Evolutionary conservation across 2,888 invertebrate species (phyloP).

Genomic region (Eupithecia subfuscata): DNA sequence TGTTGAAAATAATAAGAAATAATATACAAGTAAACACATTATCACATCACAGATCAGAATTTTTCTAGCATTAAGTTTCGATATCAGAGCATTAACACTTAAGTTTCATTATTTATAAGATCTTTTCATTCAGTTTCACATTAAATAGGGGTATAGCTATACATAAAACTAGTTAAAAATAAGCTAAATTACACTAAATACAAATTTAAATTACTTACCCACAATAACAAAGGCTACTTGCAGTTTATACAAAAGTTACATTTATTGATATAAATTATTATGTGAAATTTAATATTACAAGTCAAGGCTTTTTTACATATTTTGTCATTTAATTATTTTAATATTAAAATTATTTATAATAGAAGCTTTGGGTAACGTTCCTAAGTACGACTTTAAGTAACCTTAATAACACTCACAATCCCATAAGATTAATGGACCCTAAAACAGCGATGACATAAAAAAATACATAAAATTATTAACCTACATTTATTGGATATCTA

Average conservation of each 20-base stretch:
- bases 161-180: slow-evolving; percentile 53
- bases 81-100: slow-evolving; percentile 35
- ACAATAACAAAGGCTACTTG: slow-evolving; percentile 52
- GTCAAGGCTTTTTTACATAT: slow-evolving; percentile 36
- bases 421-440: slow-evolving; percentile 37
- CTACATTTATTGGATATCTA: not conserved
- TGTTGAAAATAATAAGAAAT: slow-evolving; percentile 33
- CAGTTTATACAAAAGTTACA: slow-evolving; percentile 47
- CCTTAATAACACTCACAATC: slow-evolving; percentile 34
- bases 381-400: slow-evolving; percentile 49
- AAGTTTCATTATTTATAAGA: slow-evolving; percentile 20
- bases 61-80: slow-evolving; percentile 41
- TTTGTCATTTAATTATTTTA: slow-evolving; percentile 24
- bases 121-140: slow-evolving; percentile 31
- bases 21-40: slow-evolving; percentile 27
- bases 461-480: not conserved
- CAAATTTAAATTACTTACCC: slow-evolving; percentile 51
- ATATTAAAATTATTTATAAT: slow-evolving; percentile 34
- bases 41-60: slow-evolving; percentile 47
- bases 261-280: slow-evolving; percentile 40
- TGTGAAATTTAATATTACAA: slow-evolving; percentile 37
- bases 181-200: slow-evolving; percentile 47
- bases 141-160: slow-evolving; percentile 4
- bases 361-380: slow-evolving; percentile 46
- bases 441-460: slow-evolving; percentile 29